Evolutionary conservation across 1,140 invertebrate genomes (phyloP), one percentile per base, ranked within the genome.

Genomic region (Nilaparvata lugens): DNA sequence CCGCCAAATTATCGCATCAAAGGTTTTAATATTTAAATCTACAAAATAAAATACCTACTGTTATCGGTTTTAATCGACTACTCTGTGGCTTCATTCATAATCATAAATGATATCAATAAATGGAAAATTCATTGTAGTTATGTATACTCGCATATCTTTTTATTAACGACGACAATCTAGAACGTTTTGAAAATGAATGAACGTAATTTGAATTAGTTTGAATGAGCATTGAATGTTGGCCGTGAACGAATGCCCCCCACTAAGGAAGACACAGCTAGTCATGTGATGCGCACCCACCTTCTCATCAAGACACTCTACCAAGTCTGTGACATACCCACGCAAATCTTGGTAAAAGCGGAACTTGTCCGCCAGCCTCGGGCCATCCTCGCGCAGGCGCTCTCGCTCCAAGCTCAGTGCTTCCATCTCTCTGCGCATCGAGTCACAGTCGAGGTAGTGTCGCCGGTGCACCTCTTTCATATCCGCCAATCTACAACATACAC

Each of bases 311-410:
- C 94, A 97, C 81, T 97, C 95, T 76, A 96, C 87, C 75, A 96
- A 87, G 83, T 97, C 93, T 70, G 88, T 91, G 73, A 97, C 85
- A 86, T 95, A 98, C 73, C 91, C 90, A 76, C 92, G 86, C 70
- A 94, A 86, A 79, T 95, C 91, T 84, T 97, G 94, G 81, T 95
- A 96, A 77, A 95, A 93, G 72, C 83, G 81, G 81, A 93, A 97
- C 71, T 84, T 83, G 64, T 82, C 79, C 65, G 84, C 88, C 67
- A 88, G 82, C 64, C 77, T 77, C 48, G 84, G 87, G 60, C 78
- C 85, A 66, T 81, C 80, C 60, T 76, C 75, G 72, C 80, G 81
- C 53, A 81, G 76, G 57, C 79, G 78, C 31, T 81, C 74, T 63
- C 85, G 75, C 67, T 86, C 83, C 48, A 80, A 72, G 55, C 80